Conservation (phyloP, 2,113 vertebrate species). For the Sphyrna mokarran region DNA sequence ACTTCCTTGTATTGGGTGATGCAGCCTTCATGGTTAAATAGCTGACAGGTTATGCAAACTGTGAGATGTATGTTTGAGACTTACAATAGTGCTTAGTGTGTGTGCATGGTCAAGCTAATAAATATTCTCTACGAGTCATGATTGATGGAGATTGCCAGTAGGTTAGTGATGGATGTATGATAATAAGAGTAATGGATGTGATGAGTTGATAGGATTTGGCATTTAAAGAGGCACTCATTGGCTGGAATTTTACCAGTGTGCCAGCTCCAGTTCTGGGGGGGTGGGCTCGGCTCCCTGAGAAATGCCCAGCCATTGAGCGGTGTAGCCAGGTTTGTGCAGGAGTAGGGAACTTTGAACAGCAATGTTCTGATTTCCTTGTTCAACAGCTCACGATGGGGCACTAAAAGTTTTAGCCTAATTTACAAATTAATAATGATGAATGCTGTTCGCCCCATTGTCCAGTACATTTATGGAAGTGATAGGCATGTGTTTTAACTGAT, state of each 20-base stretch:
- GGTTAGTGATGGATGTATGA: no score
- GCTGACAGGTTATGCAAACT: background rate
- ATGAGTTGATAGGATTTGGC: no score
- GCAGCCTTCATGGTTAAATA: background rate
- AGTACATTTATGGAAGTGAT: background rate
- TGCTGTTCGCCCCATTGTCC: background rate
- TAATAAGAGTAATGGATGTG: no score
- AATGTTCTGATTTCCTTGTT: background rate
- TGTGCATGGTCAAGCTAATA: no score
- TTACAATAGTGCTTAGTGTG: background rate
- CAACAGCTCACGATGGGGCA: background rate
- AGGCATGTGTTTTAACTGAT: background rate
- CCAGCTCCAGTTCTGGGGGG: no score
- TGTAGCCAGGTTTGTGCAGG: background rate
- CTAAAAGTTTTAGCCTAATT: background rate
- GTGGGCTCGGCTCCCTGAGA: no score
- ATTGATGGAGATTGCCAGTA: no score
- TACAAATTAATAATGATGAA: background rate
- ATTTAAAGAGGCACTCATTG: no score
- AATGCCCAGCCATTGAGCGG: background rate
- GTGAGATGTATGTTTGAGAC: background rate
- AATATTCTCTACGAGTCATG: no score
- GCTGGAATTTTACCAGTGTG: no score
- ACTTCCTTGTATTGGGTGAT: background rate
- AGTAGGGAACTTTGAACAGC: background rate